Percentiles rank a stretch among this genome's conserved stretches.
Evolutionary conservation across 2,113 vertebrate genomes (phyloP).

Genomic region (Oenanthe oenanthe): DNA sequence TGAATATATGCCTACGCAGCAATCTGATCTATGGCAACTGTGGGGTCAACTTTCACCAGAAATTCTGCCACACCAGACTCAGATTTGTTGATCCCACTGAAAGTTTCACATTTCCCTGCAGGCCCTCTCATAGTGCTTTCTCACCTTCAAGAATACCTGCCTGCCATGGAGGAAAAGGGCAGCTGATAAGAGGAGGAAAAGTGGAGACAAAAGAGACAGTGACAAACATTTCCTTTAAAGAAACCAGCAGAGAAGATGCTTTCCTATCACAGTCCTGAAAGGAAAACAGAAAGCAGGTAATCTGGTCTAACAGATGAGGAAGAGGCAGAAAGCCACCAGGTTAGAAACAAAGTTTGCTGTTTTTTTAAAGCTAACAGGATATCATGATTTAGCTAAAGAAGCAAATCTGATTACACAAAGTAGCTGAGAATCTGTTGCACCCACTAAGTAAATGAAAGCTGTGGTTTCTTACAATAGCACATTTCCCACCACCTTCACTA

Average conservation of each 20-base stretch:
- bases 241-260: neutral
- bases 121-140: neutral
- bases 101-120: neutral
- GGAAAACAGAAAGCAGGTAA: neutral
- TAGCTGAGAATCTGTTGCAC: constrained; percentile 1
- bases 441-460: constrained; percentile 10
- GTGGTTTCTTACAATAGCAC: neutral
- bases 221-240: neutral
- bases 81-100: neutral
- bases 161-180: neutral
- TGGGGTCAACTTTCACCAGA: neutral
- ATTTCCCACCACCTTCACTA: constrained; percentile 11
- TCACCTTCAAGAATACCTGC: neutral
- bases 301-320: neutral
- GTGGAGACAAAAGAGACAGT: neutral
- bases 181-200: neutral
- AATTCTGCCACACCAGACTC: neutral
- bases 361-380: neutral
- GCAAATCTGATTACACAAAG: constrained; percentile 36
- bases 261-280: neutral
- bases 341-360: neutral
- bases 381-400: constrained; percentile 30
- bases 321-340: neutral
- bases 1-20: neutral
- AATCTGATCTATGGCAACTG: neutral